Conservation (phyloP, 2,797 vertebrate genomes). For the Coregonus ussuriensis region DNA sequence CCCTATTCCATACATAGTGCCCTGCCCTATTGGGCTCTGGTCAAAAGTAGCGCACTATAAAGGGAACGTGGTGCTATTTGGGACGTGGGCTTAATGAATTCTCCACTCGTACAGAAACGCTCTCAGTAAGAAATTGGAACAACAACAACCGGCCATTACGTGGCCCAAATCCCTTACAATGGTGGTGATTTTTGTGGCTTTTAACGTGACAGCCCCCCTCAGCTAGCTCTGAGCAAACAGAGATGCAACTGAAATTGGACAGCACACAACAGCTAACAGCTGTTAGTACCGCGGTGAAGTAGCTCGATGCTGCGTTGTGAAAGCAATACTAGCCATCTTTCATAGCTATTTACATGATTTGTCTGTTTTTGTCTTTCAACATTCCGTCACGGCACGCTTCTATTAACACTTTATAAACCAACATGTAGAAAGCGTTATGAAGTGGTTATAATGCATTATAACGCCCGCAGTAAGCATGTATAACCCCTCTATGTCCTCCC, state of each 20-base stretch:
- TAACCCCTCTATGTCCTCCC: background rate
- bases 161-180: conserved; percentile 10
- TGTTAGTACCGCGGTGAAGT: background rate
- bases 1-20: background rate
- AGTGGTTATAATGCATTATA: too few species aligned
- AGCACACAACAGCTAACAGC: background rate
- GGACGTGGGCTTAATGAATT: background rate
- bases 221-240: background rate
- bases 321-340: background rate
- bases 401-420: too few species aligned
- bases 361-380: too few species aligned
- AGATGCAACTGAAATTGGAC: background rate
- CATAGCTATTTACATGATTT: too few species aligned
- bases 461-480: too few species aligned
- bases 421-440: too few species aligned
- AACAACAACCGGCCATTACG: background rate
- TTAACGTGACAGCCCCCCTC: background rate
- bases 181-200: background rate
- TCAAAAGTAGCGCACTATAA: background rate
- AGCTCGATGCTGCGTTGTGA: background rate
- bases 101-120: background rate
- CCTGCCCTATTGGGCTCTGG: background rate
- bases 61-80: too few species aligned
- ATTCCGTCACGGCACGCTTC: too few species aligned
- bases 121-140: background rate